Base-by-base conservation (phyloP, 2,888 invertebrate genomes). In the Parascotia fuliginaria region DNA sequence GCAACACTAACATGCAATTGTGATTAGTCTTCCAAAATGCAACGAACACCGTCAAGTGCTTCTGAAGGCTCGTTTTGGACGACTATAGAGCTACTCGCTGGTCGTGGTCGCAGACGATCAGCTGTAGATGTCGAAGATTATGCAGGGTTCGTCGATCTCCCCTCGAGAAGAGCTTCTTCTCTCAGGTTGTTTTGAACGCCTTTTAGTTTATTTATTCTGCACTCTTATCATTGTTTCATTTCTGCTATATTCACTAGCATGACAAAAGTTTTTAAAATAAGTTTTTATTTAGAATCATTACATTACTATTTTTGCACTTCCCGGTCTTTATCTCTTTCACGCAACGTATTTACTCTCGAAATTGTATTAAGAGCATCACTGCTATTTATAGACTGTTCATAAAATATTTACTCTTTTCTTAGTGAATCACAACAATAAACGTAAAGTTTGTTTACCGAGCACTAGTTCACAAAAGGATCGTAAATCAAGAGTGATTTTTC, bases 51-150 rank as follows among this genome's bases (percentile, higher is more conserved):
- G 42, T 92, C 92, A 39, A 87, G 79, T 67, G 78, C 92, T 27
- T 88, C 91, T 6, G 93, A 90, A 50, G 89, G 92, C 39, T 84
- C 88, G 31, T 94, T 95, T 75, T 94, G 94, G 94, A 93, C 93
- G 39, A 94, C 94, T n/a, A 93, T 95, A 53, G 94, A 94, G 54
- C 85, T 94, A 28, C 85, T 95, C 12, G 93, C 94, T 11, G 93
- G 89, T 24, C 86, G 90, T 6, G 93, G 93, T 34, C 82, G 92
- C 48, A 85, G 92, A 44, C 80, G 89, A 29, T 91, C 92, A 2
- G 84, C 87, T n/a, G 82, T 84, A 16, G 93, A 93, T 62, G 75
- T 74, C 32, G 92, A 90, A 27, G 89, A 89, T 42, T 70, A 69
- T 60, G 64, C 55, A 29, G 52, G 60, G 3, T 38, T 68, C 15